phyloP scores from a whole-genome alignment of 1,140 invertebrate genomes.

The Nasonia longicornis region DNA sequence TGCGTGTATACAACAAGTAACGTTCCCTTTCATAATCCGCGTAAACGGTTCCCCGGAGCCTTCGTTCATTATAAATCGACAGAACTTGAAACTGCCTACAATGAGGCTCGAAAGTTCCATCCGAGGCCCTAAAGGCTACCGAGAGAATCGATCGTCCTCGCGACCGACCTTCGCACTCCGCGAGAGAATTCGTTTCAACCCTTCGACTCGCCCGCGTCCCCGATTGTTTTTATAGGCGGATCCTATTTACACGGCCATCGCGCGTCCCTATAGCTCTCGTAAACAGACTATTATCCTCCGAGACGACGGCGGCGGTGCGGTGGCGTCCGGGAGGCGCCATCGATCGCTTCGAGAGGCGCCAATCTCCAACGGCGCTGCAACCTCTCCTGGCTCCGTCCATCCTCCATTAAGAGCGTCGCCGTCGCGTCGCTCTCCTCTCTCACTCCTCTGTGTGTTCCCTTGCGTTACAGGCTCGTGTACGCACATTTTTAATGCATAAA shows the following conservation, averaged over 20 bases:
- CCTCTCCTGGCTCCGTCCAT: background rate
- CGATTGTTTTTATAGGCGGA: too few relatives aligned
- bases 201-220: too few relatives aligned
- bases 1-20: background rate
- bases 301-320: slow-evolving; percentile 21
- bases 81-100: too few relatives aligned
- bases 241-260: too few relatives aligned
- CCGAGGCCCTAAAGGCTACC: too few relatives aligned
- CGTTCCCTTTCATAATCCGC: background rate
- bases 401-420: slow-evolving; percentile 25
- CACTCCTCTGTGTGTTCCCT: background rate
- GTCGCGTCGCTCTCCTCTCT: background rate
- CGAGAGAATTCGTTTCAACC: too few relatives aligned
- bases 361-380: background rate
- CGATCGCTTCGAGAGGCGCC: slow-evolving; percentile 36
- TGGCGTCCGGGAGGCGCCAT: slow-evolving; percentile 47
- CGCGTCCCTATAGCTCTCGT: background rate
- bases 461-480: background rate
- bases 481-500: background rate
- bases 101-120: too few relatives aligned
- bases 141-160: too few relatives aligned
- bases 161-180: too few relatives aligned
- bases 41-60: background rate
- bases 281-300: background rate
- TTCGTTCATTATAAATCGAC: too few relatives aligned